These are phyloP conservation scores for Drosophila willistoni DNA, from an alignment of 1,140 invertebrate species.

Conservation along the genomic window DNA sequence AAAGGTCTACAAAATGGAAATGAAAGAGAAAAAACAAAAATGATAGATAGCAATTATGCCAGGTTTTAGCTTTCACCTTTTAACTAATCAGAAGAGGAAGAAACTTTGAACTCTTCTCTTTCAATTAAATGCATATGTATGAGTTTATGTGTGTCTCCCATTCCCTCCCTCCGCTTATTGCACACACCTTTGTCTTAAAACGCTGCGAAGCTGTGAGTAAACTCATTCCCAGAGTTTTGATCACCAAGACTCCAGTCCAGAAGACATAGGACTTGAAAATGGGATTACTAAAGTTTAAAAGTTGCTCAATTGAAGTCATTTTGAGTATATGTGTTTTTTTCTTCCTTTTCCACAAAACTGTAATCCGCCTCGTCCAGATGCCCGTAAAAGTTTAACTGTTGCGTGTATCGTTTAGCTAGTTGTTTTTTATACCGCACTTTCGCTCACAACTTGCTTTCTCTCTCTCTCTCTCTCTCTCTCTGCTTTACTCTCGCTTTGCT, in stretches of 20 bases:
- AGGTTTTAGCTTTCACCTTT: not conserved
- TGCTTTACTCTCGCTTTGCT: not conserved
- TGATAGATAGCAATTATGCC: not conserved
- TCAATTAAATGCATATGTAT: not conserved
- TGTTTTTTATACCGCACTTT: constrained; percentile 33
- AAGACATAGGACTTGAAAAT: constrained; percentile 85
- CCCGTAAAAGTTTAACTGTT: constrained; percentile 19
- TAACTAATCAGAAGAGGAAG: not conserved
- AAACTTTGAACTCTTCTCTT: constrained; percentile 42
- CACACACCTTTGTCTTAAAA: constrained; percentile 85
- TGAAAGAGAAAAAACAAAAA: not conserved
- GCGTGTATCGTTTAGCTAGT: constrained; percentile 1
- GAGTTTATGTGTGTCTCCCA: not conserved
- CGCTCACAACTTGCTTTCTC: not conserved
- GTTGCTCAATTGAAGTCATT: constrained; percentile 62
- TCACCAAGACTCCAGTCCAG: constrained; percentile 85
- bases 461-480: not conserved
- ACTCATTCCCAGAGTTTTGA: constrained; percentile 86
- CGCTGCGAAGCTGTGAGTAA: constrained; percentile 84
- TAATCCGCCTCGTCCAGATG: not conserved
- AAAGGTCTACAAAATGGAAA: constrained; percentile 84
- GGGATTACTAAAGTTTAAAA: constrained; percentile 77
- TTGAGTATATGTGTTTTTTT: constrained; percentile 11
- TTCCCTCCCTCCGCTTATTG: too few species aligned
- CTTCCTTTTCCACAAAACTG: constrained; percentile 14